phyloP scores from a whole-genome alignment of 1,140 invertebrate genomes.

The Brachionus sp. region DNA sequence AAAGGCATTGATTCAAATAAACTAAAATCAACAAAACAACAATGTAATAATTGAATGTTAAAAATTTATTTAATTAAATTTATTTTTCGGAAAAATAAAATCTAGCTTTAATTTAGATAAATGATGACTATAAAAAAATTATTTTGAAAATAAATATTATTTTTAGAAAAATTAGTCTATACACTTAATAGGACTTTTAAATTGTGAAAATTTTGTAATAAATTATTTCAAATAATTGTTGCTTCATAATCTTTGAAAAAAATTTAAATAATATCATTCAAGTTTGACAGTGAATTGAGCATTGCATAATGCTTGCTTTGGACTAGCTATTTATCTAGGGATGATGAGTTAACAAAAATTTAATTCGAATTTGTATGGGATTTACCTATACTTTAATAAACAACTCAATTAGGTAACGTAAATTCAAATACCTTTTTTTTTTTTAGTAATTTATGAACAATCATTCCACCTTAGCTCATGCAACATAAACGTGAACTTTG shows the following conservation, averaged over 20 bases:
- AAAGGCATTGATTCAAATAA: not conserved
- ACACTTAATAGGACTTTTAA: not conserved
- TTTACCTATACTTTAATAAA: not conserved
- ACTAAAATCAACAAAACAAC: not conserved
- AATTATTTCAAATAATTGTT: not conserved
- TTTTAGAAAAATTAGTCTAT: not conserved
- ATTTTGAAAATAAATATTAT: not conserved
- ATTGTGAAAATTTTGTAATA: not conserved
- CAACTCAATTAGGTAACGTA: not conserved
- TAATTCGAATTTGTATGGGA: not conserved
- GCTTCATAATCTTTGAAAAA: not conserved
- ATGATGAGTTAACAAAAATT: not conserved
- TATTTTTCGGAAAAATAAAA: not conserved
- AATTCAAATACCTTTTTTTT: not conserved
- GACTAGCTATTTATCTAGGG: not conserved
- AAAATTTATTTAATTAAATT: not conserved
- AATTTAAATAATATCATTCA: not conserved
- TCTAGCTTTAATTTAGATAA: not conserved
- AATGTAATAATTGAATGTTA: not conserved
- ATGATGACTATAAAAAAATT: not conserved
- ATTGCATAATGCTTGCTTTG: not conserved
- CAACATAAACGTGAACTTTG: not conserved
- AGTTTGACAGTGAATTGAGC: not conserved
- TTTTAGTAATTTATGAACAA: not conserved
- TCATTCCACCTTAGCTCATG: not conserved